These are phyloP conservation scores for Eleginops maclovinus DNA, from an alignment of 2,113 vertebrate genomes.

Conservation along the genomic window DNA sequence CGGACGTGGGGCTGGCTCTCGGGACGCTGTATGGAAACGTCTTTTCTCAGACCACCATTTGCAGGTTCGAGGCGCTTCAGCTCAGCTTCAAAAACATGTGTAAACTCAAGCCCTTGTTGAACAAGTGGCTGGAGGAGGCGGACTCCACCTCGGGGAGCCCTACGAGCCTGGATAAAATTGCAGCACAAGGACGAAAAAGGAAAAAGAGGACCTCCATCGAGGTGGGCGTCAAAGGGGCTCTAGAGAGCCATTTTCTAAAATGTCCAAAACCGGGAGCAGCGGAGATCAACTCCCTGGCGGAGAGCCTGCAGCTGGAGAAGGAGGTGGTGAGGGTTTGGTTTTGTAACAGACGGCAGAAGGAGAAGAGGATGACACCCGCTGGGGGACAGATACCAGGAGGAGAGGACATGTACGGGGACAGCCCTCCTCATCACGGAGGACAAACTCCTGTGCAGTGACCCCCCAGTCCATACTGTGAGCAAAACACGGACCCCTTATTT, in stretches of 20 bases:
- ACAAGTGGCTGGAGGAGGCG: conserved; percentile 99
- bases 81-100: conserved; percentile 99
- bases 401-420: conserved; percentile 99
- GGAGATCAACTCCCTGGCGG: conserved; percentile 97
- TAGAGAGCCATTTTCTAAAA: conserved; percentile 99
- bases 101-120: conserved; percentile 98
- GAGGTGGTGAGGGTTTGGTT: conserved; percentile 99
- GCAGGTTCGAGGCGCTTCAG: conserved; percentile 99
- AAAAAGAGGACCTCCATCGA: conserved; percentile 99
- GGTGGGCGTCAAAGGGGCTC: conserved; percentile 98
- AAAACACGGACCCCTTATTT: conserved; percentile 71
- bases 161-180: conserved; percentile 99
- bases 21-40: conserved; percentile 98
- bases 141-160: conserved; percentile 98
- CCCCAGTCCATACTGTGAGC: conserved; percentile 8
- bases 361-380: conserved; percentile 98
- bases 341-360: conserved; percentile 99
- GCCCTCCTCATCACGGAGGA: conserved; percentile 96
- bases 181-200: conserved; percentile 96
- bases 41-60: conserved; percentile 99
- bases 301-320: conserved; percentile 99
- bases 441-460: conserved; percentile 98
- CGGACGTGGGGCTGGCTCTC: conserved; percentile 97
- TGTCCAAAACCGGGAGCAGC: conserved; percentile 97
- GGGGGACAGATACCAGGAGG: conserved; percentile 93